A percentile compares a stretch with the other conserved stretches of the same genome.
Conservation (phyloP, 2,888 invertebrate genomes). For the Polydesmus complanatus region DNA sequence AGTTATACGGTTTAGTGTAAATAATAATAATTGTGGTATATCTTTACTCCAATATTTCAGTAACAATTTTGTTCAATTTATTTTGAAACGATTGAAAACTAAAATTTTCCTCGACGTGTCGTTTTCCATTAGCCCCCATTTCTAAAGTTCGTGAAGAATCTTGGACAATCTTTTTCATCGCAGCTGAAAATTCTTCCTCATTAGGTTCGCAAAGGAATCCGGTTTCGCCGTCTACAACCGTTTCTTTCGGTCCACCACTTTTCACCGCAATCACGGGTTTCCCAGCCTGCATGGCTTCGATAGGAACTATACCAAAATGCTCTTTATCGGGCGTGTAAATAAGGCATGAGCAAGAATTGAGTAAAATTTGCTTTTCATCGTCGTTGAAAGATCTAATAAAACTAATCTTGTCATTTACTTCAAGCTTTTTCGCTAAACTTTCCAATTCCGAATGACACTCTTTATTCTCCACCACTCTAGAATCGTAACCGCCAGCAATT, state of each 20-base stretch:
- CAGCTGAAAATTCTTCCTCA: slow-evolving; percentile 56
- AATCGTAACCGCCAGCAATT: slow-evolving; percentile 93
- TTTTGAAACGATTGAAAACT: slow-evolving; percentile 67
- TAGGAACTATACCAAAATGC: slow-evolving; percentile 97
- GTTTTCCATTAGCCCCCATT: slow-evolving; percentile 61
- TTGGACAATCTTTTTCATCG: slow-evolving; percentile 54
- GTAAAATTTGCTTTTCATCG: slow-evolving; percentile 60
- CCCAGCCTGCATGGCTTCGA: slow-evolving; percentile 91
- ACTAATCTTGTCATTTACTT: slow-evolving; percentile 55
- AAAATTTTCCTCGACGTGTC: slow-evolving; percentile 62
- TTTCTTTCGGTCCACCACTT: slow-evolving; percentile 91
- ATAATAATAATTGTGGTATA: no score
- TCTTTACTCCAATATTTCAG: no score
- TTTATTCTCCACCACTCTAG: slow-evolving; percentile 70
- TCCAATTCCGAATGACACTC: slow-evolving; percentile 65
- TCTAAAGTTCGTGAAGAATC: slow-evolving; percentile 39
- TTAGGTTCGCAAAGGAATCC: slow-evolving; percentile 63
- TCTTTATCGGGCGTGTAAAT: slow-evolving; percentile 93
- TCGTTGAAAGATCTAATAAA: slow-evolving; percentile 82
- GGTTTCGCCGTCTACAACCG: slow-evolving; percentile 61
- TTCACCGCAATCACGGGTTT: slow-evolving; percentile 91
- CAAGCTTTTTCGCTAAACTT: slow-evolving; percentile 46
- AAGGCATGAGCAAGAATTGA: slow-evolving; percentile 61
- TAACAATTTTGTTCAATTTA: slow-evolving; percentile 43
- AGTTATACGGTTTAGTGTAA: no score